Evolutionary conservation across 2,113 vertebrate genomes (phyloP).

Genomic region (Cinclus mexicanus): DNA sequence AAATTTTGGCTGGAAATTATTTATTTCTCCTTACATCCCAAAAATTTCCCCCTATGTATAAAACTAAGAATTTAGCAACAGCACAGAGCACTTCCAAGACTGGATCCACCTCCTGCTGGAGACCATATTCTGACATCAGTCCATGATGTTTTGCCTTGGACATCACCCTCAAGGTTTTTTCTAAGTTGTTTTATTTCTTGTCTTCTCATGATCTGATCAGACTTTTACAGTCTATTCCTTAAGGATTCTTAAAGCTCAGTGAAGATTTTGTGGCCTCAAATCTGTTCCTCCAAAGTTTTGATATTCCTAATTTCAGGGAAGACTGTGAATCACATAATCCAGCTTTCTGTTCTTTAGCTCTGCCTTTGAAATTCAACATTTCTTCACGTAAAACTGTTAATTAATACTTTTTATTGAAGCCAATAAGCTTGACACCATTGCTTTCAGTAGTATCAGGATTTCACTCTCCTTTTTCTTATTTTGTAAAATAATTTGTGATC

Average conservation of each 20-base stretch:
- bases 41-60: neutral
- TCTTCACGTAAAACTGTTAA: neutral
- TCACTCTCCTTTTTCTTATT: neutral
- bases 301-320: neutral
- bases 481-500: neutral
- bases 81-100: neutral
- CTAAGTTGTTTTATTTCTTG: neutral
- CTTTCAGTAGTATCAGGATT: neutral
- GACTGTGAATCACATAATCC: neutral
- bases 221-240: neutral
- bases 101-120: neutral
- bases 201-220: neutral
- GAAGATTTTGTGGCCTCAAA: neutral
- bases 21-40: neutral
- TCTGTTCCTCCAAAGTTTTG: neutral
- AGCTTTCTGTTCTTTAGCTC: neutral
- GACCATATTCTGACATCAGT: accelerated
- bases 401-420: neutral
- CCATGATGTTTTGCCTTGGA: neutral
- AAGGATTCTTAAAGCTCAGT: neutral
- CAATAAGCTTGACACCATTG: neutral
- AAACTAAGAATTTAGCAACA: neutral
- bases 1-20: neutral
- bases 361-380: neutral
- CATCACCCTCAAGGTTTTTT: neutral